Base-by-base conservation (phyloP, 2,113 vertebrate species). In the Garra rufa region DNA sequence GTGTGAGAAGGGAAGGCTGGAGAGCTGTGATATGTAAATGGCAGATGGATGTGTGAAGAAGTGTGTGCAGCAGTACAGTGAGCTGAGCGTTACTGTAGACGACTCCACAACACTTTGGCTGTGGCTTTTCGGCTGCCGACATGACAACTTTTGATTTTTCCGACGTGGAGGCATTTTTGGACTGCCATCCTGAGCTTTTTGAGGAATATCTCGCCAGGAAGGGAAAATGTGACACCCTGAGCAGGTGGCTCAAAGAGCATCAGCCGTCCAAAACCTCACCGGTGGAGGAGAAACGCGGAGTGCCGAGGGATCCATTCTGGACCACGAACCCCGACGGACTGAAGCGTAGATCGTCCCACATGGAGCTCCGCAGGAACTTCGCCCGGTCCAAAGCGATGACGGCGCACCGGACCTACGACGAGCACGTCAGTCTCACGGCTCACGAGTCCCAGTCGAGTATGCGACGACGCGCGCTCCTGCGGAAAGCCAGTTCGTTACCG, bases 401-500 rank as follows among this genome's bases (percentile, higher is more conserved):
- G 0, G 87, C 93, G 0, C 92, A 95, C 89, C 87, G 92, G 75
- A 95, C 94, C 46, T 95, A 93, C 89, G 94, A 95, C 86, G 94
- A 95, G 90, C 93, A 94, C 63, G 90, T 91, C 61, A 93, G 91
- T 70, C 85, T 91, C 41, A 91, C 88, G 71, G 90, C 93, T 10
- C 91, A 93, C 82, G 94, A 94, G 44, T 92, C 93, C 21, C 91
- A 92, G 85, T 94, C 94, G 48, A 94, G 93, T 88, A 86, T 92
- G 93, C 88, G 94, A 85, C 92, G 94, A 75, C 92, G 94, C 5
- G 94, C 94, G 81, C 93, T 95, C 76, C 91, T 95, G 87, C 92
- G 94, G 28, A 95, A 95, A 92, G 94, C 94, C 91, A 95, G 94
- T 87, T 95, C 94, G 2, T 81, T 95, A 82, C 94, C 94, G 4